Percentiles rank a stretch among this genome's conserved stretches.
phyloP scores from a whole-genome alignment of 92 coral and sea anemone species.

The Montipora capitata region DNA sequence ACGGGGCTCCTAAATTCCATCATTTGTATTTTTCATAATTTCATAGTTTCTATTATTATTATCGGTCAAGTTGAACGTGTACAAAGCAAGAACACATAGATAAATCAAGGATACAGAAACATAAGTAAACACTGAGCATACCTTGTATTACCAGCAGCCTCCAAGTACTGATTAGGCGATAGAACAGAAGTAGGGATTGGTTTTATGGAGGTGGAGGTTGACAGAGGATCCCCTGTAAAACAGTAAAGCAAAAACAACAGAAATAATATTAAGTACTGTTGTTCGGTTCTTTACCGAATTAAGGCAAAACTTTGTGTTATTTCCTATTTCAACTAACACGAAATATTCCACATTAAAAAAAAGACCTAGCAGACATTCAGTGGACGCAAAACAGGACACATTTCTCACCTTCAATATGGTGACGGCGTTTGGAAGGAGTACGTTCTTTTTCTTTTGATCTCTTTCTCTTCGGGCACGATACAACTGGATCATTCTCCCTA shows the following conservation, averaged over 20 bases:
- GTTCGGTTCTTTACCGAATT: neutral
- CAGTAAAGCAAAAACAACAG: neutral
- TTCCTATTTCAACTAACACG: conserved; percentile 5
- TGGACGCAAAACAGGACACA: conserved; percentile 8
- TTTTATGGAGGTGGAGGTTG: conserved; percentile 13
- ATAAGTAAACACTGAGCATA: neutral
- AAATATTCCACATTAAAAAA: conserved; percentile 1
- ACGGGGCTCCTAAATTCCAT: neutral
- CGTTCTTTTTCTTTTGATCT: conserved; percentile 15
- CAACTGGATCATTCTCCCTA: conserved; percentile 33
- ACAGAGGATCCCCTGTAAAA: conserved; percentile 21
- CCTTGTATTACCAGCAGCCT: conserved; percentile 19
- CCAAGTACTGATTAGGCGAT: conserved; percentile 9
- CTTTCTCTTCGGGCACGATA: conserved; percentile 25
- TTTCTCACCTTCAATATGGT: conserved; percentile 22
- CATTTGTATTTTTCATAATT: conserved; percentile 6
- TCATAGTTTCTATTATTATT: neutral
- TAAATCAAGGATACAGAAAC: neutral
- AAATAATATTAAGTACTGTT: neutral
- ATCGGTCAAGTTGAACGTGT: neutral
- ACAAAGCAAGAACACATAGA: conserved; percentile 7
- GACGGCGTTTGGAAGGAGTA: conserved; percentile 13
- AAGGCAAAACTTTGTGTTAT: too few species aligned
- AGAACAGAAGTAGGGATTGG: conserved; percentile 12
- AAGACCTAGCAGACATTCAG: neutral